These are phyloP conservation scores for Theretra japonica DNA, from an alignment of 2,888 invertebrate genomes.

Conservation along the genomic window DNA sequence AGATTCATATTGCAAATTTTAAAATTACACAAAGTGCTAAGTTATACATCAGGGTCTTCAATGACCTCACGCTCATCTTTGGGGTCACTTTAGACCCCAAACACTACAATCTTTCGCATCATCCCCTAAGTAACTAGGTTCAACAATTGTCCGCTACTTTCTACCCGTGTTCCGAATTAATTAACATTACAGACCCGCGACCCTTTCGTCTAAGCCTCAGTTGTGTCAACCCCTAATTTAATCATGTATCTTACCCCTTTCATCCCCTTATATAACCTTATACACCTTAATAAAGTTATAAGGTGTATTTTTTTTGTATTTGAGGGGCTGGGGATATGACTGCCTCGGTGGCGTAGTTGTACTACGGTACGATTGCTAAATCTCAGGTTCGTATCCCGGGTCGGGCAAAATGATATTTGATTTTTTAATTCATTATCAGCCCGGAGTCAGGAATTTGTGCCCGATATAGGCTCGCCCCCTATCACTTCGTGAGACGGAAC, in stretches of 20 bases:
- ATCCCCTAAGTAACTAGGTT: not conserved
- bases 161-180: not conserved
- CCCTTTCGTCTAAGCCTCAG: not conserved
- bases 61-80: not conserved
- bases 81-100: not conserved
- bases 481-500: too few species aligned
- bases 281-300: not conserved
- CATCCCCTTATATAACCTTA: not conserved
- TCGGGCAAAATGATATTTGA: too few species aligned
- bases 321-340: too few species aligned
- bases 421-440: too few species aligned
- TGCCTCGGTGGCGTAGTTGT: too few species aligned
- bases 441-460: too few species aligned
- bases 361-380: too few species aligned
- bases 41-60: not conserved
- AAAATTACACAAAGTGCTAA: too few species aligned
- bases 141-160: not conserved
- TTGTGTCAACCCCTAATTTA: conserved; percentile 10
- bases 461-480: too few species aligned
- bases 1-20: too few species aligned
- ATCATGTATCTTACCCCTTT: not conserved
- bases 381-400: too few species aligned
- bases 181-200: not conserved
- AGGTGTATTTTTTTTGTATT: not conserved
- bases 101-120: not conserved